Conservation (phyloP, 2,113 vertebrate genomes). For the Vulpes ferrilata region DNA sequence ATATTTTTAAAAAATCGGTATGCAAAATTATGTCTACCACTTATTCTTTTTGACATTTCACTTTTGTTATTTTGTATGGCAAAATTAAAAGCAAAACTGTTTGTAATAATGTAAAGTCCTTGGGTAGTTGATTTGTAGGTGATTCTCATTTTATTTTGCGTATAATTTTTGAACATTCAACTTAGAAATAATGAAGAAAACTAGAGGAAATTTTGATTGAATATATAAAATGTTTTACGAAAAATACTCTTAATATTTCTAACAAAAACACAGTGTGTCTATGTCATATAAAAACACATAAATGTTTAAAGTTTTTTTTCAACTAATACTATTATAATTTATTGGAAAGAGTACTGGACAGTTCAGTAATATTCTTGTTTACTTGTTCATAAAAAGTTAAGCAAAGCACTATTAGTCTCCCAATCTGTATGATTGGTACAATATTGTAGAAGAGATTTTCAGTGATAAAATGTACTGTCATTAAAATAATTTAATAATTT, state of each 20-base stretch:
- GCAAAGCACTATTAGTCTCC: background rate
- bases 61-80: background rate
- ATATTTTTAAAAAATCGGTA: background rate
- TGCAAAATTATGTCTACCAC: background rate
- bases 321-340: background rate
- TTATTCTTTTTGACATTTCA: background rate
- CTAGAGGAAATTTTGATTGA: background rate
- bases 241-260: background rate
- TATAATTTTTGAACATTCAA: background rate
- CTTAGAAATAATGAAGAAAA: background rate
- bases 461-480: background rate
- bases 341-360: background rate
- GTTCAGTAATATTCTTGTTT: background rate
- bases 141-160: background rate
- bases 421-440: background rate
- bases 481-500: background rate
- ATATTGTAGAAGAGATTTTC: background rate
- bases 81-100: background rate
- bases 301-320: constrained; percentile 15
- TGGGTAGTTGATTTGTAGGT: background rate
- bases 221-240: background rate
- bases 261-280: background rate
- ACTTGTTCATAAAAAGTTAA: background rate
- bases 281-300: background rate
- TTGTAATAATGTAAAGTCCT: background rate